Conservation (phyloP, 2,888 invertebrate genomes). For the Melanargia galathea region DNA sequence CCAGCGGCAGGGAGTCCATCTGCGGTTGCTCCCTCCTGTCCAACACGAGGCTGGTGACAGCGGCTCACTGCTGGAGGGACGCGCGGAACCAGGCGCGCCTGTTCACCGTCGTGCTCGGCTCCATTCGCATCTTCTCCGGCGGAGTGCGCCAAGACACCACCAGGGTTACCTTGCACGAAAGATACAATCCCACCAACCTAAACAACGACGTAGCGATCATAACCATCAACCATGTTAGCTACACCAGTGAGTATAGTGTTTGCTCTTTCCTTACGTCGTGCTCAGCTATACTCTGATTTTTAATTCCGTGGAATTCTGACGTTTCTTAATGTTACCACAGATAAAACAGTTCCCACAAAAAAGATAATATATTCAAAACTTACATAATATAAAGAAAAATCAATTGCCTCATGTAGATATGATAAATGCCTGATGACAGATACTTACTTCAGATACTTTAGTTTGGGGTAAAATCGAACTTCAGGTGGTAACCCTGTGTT, state of each 20-base stretch:
- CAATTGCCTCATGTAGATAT: too few relatives aligned
- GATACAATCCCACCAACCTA: slow-evolving; percentile 44
- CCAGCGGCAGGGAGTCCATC: slow-evolving; percentile 45
- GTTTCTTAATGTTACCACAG: too few relatives aligned
- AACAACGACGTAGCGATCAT: slow-evolving; percentile 52
- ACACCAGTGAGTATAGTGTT: slow-evolving; percentile 43
- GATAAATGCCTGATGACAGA: too few relatives aligned
- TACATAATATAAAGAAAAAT: too few relatives aligned
- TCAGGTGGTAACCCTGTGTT: too few relatives aligned
- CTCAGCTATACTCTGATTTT: too few relatives aligned
- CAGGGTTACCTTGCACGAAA: slow-evolving; percentile 46
- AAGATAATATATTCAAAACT: too few relatives aligned
- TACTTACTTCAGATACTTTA: too few relatives aligned
- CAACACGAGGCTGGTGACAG: slow-evolving; percentile 46
- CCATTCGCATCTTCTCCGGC: slow-evolving; percentile 45
- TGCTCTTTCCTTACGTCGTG: background rate
- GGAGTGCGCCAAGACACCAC: slow-evolving; percentile 46
- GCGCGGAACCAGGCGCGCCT: slow-evolving; percentile 45
- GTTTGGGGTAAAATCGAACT: too few relatives aligned
- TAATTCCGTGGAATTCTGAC: too few relatives aligned
- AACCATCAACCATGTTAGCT: slow-evolving; percentile 40
- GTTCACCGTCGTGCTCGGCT: slow-evolving; percentile 49
- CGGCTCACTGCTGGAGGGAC: slow-evolving; percentile 53
- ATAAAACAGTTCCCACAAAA: too few relatives aligned
- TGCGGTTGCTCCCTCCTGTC: slow-evolving; percentile 49